Base-by-base conservation (phyloP, 2,113 vertebrate genomes). In the Odontophorus gujanensis region DNA sequence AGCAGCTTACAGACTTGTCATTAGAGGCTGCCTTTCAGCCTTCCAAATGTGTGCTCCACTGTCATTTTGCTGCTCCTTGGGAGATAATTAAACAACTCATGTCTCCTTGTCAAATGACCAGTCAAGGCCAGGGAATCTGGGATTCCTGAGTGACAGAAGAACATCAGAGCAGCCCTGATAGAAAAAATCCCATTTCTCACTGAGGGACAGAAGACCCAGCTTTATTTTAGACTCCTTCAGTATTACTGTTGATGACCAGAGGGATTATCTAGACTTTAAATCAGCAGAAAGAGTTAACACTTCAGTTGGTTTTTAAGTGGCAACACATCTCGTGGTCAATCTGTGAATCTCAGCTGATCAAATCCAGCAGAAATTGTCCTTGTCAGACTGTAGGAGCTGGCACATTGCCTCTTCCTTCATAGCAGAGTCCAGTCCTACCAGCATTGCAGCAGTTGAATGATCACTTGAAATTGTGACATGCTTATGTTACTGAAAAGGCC, bases 321-420 rank as follows among this genome's bases (percentile, higher is more conserved):
- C 28, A 81, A 34, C 3, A 2, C 84, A 38, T 93, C 93, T 77
- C 2, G 2, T 90, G 80, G 72, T 71, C 58, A 34, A 67, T 78
- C 65, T 88, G 68, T 66, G 38, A 83, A 88, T 50, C 47, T 90
- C 92, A 86, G 79, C 61, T 89, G 90, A 94, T 92, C 6, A 5
- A 89, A 92, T 75, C 57, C 77, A 90, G 73, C 57, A 81, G 74
- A 89, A 93, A 87, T 68, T 89, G 86, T 71, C 95, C 88, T 89
- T 93, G 81, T 92, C 77, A 89, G 80, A 53, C 86, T 86, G 28
- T 45, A 47, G 21, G 77, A 89, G 77, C 77, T 93, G 90, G 93
- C 92, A 75, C 40, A 4, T 17, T 86, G 76, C 92, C 90, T 58
- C 57, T 36, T 83, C 26, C 63, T 82, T 75, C 59, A 48, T 9